These are phyloP conservation scores for Ophion slaviceki DNA, from an alignment of 2,888 invertebrate genomes.

Conservation along the genomic window DNA sequence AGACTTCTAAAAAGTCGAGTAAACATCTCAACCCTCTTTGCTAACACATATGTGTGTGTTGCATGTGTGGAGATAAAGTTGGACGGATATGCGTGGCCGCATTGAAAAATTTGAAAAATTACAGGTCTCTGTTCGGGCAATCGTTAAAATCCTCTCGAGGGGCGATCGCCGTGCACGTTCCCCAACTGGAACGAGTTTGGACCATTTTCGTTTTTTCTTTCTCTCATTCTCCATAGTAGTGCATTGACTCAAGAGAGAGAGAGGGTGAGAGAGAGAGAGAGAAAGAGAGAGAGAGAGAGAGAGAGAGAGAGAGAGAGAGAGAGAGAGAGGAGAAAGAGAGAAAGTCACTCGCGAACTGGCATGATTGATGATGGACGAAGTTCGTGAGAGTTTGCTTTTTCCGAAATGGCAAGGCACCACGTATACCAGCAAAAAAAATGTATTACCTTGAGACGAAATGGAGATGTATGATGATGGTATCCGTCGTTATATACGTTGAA, in stretches of 20 bases:
- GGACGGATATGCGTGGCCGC: background rate
- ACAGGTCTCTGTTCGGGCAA: background rate
- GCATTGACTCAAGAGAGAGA: background rate
- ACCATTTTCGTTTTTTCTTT: background rate
- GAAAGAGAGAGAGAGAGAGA: background rate
- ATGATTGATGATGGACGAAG: slow-evolving; percentile 17
- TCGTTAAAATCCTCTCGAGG: slow-evolving; percentile 8
- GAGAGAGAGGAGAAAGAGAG: background rate
- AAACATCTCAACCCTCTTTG: too few relatives aligned
- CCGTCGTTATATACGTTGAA: slow-evolving; percentile 30
- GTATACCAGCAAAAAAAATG: slow-evolving; percentile 15
- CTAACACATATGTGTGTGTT: too few relatives aligned
- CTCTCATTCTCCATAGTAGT: background rate
- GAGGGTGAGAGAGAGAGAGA: background rate
- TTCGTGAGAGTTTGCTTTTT: slow-evolving; percentile 21
- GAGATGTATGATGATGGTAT: slow-evolving; percentile 48
- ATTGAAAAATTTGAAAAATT: slow-evolving; percentile 8
- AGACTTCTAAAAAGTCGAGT: too few relatives aligned
- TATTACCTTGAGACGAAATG: slow-evolving; percentile 33
- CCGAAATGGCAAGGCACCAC: background rate
- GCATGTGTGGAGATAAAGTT: background rate
- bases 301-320: too few relatives aligned
- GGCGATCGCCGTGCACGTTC: background rate
- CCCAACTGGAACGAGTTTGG: background rate
- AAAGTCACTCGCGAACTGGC: background rate